Percentiles rank a stretch among this genome's conserved stretches.
Evolutionary conservation across 2,797 vertebrate genomes (phyloP).

Genomic region (Lophius americanus): DNA sequence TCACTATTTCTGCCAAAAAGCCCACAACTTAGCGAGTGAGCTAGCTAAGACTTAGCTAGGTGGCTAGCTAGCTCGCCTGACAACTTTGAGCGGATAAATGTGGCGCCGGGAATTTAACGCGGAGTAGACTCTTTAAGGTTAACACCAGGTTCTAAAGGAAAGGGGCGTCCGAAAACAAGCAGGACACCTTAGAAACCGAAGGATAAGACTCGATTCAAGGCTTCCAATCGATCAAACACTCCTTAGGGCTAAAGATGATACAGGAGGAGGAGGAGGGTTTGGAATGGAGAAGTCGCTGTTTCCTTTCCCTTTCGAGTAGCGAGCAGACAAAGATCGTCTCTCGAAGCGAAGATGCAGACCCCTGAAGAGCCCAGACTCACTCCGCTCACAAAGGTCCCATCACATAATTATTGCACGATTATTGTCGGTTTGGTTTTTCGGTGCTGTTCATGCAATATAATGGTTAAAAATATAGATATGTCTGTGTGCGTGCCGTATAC

Average conservation of each 20-base stretch:
- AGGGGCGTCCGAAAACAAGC: constrained; percentile 10
- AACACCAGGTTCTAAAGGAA: constrained; percentile 18
- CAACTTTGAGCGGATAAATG: constrained; percentile 72
- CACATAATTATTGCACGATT: too few species aligned
- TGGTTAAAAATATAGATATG: too few species aligned
- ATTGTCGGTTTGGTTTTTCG: too few species aligned
- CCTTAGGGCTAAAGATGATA: constrained; percentile 57
- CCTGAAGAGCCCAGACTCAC: too few species aligned
- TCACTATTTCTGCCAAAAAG: constrained; percentile 20
- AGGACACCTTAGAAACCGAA: constrained; percentile 25
- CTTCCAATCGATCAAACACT: constrained; percentile 60
- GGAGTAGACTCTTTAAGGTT: constrained; percentile 29
- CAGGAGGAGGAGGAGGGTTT: constrained; percentile 12
- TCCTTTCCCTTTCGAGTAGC: constrained; percentile 79
- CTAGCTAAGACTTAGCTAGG: constrained; percentile 62
- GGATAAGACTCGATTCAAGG: constrained; percentile 36
- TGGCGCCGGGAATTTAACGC: constrained; percentile 45
- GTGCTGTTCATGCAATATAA: too few species aligned
- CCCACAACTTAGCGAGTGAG: constrained; percentile 53
- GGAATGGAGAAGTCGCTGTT: constrained; percentile 74
- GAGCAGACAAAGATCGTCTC: constrained; percentile 70
- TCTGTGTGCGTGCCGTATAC: too few species aligned
- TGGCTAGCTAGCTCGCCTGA: constrained; percentile 67
- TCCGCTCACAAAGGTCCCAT: too few species aligned
- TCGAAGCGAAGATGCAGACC: accelerated